Percentiles rank a stretch among this genome's conserved stretches.
These are phyloP conservation scores for Grapholita molesta DNA, from an alignment of 1,140 invertebrate genomes.

Conservation along the genomic window DNA sequence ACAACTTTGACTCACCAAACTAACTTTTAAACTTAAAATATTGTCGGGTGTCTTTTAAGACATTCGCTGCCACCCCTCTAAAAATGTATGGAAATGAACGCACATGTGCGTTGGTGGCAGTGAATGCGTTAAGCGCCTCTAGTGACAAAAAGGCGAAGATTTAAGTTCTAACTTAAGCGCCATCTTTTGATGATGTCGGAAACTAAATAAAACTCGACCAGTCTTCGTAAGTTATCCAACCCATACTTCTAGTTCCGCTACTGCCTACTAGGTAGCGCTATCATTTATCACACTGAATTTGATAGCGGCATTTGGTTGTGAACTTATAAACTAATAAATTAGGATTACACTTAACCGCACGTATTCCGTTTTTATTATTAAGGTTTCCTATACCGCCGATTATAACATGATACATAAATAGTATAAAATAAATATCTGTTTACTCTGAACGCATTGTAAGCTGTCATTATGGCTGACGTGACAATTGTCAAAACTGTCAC, in stretches of 20 bases:
- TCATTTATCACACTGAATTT: not conserved
- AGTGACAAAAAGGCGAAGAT: too few species aligned
- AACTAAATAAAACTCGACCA: not conserved
- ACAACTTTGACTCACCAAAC: too few species aligned
- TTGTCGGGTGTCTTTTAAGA: too few species aligned
- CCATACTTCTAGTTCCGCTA: not conserved
- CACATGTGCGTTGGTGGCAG: too few species aligned
- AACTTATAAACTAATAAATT: not conserved
- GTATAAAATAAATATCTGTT: not conserved
- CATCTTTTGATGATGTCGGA: not conserved
- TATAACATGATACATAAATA: not conserved
- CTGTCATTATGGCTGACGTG: constrained; percentile 51
- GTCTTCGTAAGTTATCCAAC: not conserved
- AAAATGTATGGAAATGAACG: too few species aligned
- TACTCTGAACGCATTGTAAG: constrained; percentile 32
- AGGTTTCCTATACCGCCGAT: not conserved
- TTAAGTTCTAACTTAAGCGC: too few species aligned
- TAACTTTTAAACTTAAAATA: too few species aligned
- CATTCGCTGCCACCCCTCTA: too few species aligned
- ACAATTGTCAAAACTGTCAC: constrained; percentile 45
- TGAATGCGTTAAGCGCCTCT: too few species aligned
- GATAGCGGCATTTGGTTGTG: not conserved
- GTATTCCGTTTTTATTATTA: too few species aligned
- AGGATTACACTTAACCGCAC: too few species aligned
- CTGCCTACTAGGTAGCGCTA: not conserved